Conservation (phyloP, 2,888 invertebrate species). For the Clepsis dumicolana region DNA sequence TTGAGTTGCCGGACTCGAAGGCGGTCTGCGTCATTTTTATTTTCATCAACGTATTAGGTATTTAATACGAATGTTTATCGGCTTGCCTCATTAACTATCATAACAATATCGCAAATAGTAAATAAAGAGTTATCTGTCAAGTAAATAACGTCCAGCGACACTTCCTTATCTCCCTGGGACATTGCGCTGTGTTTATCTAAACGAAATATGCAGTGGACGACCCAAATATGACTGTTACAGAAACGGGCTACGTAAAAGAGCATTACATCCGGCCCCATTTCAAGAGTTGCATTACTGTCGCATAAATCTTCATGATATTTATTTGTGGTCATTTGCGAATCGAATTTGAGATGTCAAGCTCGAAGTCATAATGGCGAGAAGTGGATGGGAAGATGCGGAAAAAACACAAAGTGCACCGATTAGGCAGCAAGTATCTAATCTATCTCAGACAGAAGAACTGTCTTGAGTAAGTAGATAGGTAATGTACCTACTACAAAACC, state of each 20-base stretch:
- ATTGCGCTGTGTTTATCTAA: constrained; percentile 37
- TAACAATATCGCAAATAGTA: constrained; percentile 45
- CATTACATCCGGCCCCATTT: constrained; percentile 34
- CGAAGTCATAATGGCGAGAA: constrained; percentile 3
- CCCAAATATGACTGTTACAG: constrained; percentile 43
- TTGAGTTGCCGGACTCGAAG: background rate
- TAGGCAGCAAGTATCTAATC: background rate
- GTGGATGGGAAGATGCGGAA: background rate
- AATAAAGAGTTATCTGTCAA: constrained; percentile 54
- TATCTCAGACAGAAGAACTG: background rate
- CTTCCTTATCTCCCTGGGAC: constrained; percentile 57
- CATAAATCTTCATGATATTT: constrained; percentile 35
- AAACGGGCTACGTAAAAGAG: constrained; percentile 38
- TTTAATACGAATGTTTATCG: constrained; percentile 26
- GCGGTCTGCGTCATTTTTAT: constrained; percentile 1
- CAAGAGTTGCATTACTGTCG: constrained; percentile 33
- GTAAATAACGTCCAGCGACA: constrained; percentile 63
- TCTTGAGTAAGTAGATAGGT: background rate
- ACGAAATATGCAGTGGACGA: constrained; percentile 29
- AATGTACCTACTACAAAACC: background rate
- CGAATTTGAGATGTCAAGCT: constrained; percentile 15
- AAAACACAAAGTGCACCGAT: constrained; percentile 4
- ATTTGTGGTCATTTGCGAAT: constrained; percentile 23
- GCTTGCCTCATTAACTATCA: constrained; percentile 34
- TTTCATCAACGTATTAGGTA: constrained; percentile 18